Evolutionary conservation across 2,797 vertebrate genomes (phyloP).

Genomic region (Alca torda): DNA sequence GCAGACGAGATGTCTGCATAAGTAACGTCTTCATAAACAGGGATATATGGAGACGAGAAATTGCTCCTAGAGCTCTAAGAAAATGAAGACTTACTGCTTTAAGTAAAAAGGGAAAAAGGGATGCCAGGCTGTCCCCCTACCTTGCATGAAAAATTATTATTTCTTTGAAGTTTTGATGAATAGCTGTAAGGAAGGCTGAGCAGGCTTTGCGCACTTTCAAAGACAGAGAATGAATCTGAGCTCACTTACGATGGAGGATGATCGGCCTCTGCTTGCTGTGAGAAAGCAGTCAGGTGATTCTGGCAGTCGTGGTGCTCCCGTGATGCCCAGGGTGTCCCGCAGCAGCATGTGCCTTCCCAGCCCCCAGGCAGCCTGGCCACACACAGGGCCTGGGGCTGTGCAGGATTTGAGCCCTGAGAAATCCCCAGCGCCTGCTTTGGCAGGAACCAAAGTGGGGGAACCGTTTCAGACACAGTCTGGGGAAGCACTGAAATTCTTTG

Average conservation of each 20-base stretch:
- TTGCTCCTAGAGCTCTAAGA: not conserved
- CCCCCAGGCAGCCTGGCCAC: not conserved
- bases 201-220: not conserved
- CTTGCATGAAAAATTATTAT: not conserved
- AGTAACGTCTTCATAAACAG: not conserved
- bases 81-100: not conserved
- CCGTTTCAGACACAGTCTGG: fast-evolving
- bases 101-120: not conserved
- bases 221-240: not conserved
- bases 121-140: not conserved
- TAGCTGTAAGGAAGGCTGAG: not conserved
- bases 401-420: not conserved
- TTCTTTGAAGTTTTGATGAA: not conserved
- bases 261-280: not conserved
- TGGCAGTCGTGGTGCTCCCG: fast-evolving
- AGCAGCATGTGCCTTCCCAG: fast-evolving
- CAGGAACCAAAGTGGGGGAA: not conserved
- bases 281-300: not conserved
- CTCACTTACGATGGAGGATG: fast-evolving
- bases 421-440: fast-evolving
- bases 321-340: fast-evolving
- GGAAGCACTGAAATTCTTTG: not conserved
- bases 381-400: fast-evolving
- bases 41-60: not conserved
- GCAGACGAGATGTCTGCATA: not conserved